phyloP scores from a whole-genome alignment of 1,140 invertebrate species.

The Leucophenga varia region DNA sequence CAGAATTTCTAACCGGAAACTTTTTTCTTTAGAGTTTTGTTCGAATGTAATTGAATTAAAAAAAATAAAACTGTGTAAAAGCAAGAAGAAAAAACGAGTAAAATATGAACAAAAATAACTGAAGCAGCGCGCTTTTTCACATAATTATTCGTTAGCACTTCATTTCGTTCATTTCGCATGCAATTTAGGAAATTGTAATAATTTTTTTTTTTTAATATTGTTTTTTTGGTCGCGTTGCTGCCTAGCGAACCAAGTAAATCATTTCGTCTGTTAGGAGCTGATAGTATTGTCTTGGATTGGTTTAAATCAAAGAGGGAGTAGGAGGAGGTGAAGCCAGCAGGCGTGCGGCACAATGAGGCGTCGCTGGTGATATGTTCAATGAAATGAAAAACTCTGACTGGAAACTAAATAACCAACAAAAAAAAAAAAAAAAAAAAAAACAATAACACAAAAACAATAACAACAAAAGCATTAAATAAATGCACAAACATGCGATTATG shows the following conservation, averaged over 20 bases:
- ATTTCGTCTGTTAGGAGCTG: too few species aligned
- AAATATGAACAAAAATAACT: conserved; percentile 41
- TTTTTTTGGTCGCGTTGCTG: conserved; percentile 33
- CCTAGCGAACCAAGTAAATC: conserved; percentile 46
- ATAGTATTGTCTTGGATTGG: too few species aligned
- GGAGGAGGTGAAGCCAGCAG: too few species aligned
- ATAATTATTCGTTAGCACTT: conserved; percentile 30
- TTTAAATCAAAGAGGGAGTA: too few species aligned
- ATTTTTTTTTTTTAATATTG: too few species aligned
- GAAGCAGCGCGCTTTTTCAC: conserved; percentile 3
- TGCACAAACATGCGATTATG: conserved; percentile 43
- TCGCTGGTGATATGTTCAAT: conserved; percentile 44
- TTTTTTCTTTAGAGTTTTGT: conserved; percentile 21
- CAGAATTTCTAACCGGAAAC: conserved; percentile 43
- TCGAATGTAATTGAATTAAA: conserved; percentile 44
- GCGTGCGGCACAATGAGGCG: too few species aligned
- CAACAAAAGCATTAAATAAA: conserved; percentile 7
- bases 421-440: conserved; percentile 26
- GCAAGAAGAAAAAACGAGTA: too few species aligned
- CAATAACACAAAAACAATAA: conserved; percentile 28
- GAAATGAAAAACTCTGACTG: conserved; percentile 25
- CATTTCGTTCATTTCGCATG: conserved; percentile 12
- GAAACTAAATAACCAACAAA: conserved; percentile 11
- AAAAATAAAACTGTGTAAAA: too few species aligned
- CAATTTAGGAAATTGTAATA: conserved; percentile 47